A percentile compares a stretch with the other conserved stretches of the same genome.
Conservation (phyloP, 2,888 invertebrate genomes). For the Caenorhabditis sp. region DNA sequence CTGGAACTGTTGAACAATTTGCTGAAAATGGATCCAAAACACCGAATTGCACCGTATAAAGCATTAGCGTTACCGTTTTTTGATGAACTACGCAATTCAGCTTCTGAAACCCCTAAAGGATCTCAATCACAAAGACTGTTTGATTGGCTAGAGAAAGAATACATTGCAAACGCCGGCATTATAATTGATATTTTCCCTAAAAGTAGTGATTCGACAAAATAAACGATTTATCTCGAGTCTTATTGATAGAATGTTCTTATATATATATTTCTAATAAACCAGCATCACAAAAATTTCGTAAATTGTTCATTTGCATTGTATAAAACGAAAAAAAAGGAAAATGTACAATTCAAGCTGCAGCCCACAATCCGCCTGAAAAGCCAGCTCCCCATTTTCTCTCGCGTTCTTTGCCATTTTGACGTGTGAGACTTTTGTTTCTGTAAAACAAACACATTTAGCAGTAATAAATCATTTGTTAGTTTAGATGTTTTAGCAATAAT, state of each 20-base stretch:
- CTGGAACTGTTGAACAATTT: conserved; percentile 37
- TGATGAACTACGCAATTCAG: conserved; percentile 23
- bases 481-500: no score
- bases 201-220: conserved; percentile 5
- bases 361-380: conserved; percentile 71
- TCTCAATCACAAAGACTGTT: conserved; percentile 45
- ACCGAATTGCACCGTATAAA: conserved; percentile 45
- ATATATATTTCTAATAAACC: no score
- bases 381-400: conserved; percentile 69
- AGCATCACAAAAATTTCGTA: no score
- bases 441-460: conserved; percentile 14
- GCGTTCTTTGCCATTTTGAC: conserved; percentile 34
- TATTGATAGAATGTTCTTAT: no score
- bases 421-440: conserved; percentile 50
- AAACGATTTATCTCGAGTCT: no score
- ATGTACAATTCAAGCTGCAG: conserved; percentile 67
- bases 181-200: conserved; percentile 25
- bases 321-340: no score
- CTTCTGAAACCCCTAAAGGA: conserved; percentile 34
- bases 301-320: no score
- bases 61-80: conserved; percentile 55
- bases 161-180: conserved; percentile 28
- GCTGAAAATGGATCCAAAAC: conserved; percentile 48
- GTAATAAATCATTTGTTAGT: background rate
- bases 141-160: conserved; percentile 64